Percentiles rank a stretch among this genome's conserved stretches.
These are phyloP conservation scores for Pheosia gnoma DNA, from an alignment of 2,888 invertebrate species.

Conservation along the genomic window DNA sequence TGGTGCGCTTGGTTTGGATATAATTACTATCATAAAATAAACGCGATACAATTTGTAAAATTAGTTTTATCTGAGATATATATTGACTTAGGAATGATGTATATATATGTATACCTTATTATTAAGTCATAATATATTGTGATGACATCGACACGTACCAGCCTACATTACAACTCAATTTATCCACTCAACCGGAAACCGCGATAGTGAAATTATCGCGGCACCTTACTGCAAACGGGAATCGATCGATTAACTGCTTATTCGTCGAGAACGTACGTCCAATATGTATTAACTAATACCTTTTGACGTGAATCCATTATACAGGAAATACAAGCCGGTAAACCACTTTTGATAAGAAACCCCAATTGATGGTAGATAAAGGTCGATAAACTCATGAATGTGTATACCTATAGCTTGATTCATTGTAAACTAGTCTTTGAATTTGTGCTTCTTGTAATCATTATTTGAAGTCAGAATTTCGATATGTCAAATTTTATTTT, in stretches of 20 bases:
- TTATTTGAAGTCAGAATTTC: too few species aligned
- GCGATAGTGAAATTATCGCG: not conserved
- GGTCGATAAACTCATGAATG: not conserved
- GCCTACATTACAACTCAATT: constrained; percentile 2
- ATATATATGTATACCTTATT: too few species aligned
- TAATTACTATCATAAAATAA: too few species aligned
- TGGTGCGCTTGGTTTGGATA: too few species aligned
- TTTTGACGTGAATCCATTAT: not conserved
- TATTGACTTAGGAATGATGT: too few species aligned
- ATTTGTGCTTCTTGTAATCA: too few species aligned
- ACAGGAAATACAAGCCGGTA: not conserved
- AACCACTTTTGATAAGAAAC: not conserved
- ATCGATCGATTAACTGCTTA: not conserved
- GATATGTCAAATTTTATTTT: too few species aligned
- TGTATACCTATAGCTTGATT: too few species aligned
- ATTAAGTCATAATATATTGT: too few species aligned
- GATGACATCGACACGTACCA: not conserved
- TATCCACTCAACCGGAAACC: not conserved
- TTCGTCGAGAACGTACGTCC: not conserved
- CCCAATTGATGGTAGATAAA: not conserved
- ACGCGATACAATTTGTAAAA: too few species aligned
- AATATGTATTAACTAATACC: not conserved
- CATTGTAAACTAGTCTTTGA: too few species aligned
- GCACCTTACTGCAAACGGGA: not conserved
- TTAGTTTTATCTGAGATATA: too few species aligned